These are phyloP conservation scores for Megaceryle torquata DNA, from an alignment of 2,113 vertebrate genomes.

Conservation along the genomic window DNA sequence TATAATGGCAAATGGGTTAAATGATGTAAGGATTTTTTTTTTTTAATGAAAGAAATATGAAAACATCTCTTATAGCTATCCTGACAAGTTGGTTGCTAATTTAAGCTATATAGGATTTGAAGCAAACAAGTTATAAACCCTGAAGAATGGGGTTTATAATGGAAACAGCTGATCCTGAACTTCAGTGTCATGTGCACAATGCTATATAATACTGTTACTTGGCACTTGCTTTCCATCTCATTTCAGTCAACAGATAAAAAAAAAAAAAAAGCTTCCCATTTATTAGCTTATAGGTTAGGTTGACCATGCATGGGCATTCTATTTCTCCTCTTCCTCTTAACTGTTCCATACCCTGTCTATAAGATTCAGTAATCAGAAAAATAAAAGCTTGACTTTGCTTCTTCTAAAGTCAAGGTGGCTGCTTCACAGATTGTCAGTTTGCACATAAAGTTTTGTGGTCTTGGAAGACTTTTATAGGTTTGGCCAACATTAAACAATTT, in stretches of 20 bases:
- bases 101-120: constrained; percentile 23
- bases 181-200: background rate
- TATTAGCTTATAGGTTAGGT: background rate
- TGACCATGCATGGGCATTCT: background rate
- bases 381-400: background rate
- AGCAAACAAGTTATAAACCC: constrained; percentile 20
- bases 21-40: background rate
- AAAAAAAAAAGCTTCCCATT: background rate
- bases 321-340: background rate
- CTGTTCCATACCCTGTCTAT: background rate
- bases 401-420: background rate
- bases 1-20: background rate
- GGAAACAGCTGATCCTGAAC: constrained; percentile 57
- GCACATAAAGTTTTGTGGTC: background rate
- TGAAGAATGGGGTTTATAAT: constrained; percentile 53
- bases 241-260: background rate
- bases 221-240: constrained; percentile 17
- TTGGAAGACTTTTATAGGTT: background rate
- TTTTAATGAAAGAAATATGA: background rate
- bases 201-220: constrained; percentile 33
- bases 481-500: background rate
- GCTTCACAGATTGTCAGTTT: background rate
- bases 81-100: background rate
- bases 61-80: background rate
- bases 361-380: background rate